phyloP scores from a whole-genome alignment of 2,797 vertebrate genomes.

The Meriones psammophilus region DNA sequence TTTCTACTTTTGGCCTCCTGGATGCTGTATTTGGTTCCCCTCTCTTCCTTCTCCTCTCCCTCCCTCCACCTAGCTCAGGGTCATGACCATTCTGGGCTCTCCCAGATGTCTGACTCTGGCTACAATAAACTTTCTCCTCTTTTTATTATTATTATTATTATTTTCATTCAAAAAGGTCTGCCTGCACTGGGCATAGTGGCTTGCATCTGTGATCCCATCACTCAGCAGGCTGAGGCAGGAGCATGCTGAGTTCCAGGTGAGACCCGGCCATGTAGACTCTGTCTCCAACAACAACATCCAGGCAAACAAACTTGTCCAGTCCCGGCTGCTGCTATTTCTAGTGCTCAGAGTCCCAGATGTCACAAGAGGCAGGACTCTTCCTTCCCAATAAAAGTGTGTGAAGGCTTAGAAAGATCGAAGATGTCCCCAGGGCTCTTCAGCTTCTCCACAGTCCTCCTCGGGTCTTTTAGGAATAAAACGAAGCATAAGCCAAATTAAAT shows the following conservation, averaged over 20 bases:
- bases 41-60: background rate
- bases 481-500: constrained; percentile 53
- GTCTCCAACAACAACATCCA: background rate
- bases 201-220: background rate
- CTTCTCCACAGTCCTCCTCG: background rate
- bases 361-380: background rate
- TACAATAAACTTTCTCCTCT: background rate
- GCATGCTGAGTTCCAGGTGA: background rate
- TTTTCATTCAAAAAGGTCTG: background rate
- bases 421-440: background rate
- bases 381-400: background rate
- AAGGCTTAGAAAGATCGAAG: background rate
- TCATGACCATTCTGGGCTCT: background rate
- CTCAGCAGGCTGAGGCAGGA: background rate
- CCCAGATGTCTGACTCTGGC: background rate
- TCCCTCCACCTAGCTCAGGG: background rate
- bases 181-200: background rate
- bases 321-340: background rate
- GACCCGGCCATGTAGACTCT: too few relatives aligned
- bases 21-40: background rate
- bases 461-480: constrained; percentile 15
- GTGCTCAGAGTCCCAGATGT: background rate
- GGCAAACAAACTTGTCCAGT: too few relatives aligned
- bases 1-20: background rate
- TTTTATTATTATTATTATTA: too few relatives aligned